Base-by-base conservation (phyloP, 1,140 invertebrate genomes). In the Hylaeus volcanicus region DNA sequence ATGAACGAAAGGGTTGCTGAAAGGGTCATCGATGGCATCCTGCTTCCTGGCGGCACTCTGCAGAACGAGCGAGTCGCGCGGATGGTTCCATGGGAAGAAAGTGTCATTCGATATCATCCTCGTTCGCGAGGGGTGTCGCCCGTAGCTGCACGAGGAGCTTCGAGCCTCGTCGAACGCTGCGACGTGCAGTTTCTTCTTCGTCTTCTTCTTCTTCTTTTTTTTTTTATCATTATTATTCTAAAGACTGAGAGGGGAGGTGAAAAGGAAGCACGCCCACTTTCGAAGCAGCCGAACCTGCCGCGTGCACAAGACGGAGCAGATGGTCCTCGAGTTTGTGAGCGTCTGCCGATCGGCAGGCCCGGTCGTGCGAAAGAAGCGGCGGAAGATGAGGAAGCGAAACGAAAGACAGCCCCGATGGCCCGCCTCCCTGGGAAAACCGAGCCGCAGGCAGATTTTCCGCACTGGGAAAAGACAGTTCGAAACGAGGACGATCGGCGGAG, bases 201-300 rank as follows among this genome's bases (percentile, higher is more conserved):
- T 64, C 58, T 39, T 64, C 58, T 39, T 3, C 56, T 12, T 51
- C 58, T 14, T 61, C 65, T 69, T 14, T 56, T 45, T 51, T 65
- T n/a, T n/a, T 39, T 55, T 15, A 43, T 74, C 60, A 61, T 79
- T 74, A 64, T 60, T 74, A 66, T 65, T 71, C 64, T 26, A 74
- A 63, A 79, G 56, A 83, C 43, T 56, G 43, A 53, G 63, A 69
- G 70, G 68, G 72, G 64, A 64, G 73, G n/a, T 55, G 69, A 53
- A 81, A 71, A 75, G 72, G 48, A 61, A 79, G 63, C 84, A 90
- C 89, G 88, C 89, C 90, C 87, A 89, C 88, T 90, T 85, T 88
- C 72, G 74, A 74, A 81, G 84, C 79, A 82, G 83, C 80, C 83
- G 83, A 85, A 88, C 85, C 84, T 88, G 86, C 74, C 68, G 66